Evolutionary conservation across 2,113 vertebrate genomes (phyloP).

Genomic region (Numida meleagris): DNA sequence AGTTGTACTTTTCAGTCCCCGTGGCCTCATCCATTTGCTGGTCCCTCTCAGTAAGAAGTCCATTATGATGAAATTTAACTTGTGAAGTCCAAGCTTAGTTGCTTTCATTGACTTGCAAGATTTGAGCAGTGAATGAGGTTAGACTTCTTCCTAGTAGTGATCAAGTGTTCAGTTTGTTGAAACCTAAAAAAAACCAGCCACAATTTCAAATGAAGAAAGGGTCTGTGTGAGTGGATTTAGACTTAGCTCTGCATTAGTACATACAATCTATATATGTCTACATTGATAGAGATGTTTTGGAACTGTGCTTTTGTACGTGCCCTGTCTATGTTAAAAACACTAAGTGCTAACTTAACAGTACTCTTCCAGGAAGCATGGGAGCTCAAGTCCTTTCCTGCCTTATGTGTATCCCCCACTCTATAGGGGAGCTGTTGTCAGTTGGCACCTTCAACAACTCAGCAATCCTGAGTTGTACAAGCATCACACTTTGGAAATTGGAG

Average conservation of each 20-base stretch:
- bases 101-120: neutral
- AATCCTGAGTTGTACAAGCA: neutral
- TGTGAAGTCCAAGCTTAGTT: neutral
- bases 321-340: accelerated
- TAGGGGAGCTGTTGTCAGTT: neutral
- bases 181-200: neutral
- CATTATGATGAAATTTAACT: accelerated
- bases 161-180: neutral
- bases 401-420: accelerated
- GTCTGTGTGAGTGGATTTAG: neutral
- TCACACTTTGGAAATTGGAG: neutral
- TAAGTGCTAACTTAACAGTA: accelerated
- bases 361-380: neutral
- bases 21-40: accelerated
- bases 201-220: neutral
- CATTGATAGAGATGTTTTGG: accelerated
- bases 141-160: neutral
- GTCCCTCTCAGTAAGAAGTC: neutral
- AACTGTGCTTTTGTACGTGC: too few species aligned
- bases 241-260: neutral
- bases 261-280: accelerated
- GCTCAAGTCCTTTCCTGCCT: neutral
- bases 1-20: neutral
- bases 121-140: accelerated
- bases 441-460: neutral